Evolutionary conservation across 2,113 vertebrate species (phyloP).

Genomic region (Ifrita kowaldi): DNA sequence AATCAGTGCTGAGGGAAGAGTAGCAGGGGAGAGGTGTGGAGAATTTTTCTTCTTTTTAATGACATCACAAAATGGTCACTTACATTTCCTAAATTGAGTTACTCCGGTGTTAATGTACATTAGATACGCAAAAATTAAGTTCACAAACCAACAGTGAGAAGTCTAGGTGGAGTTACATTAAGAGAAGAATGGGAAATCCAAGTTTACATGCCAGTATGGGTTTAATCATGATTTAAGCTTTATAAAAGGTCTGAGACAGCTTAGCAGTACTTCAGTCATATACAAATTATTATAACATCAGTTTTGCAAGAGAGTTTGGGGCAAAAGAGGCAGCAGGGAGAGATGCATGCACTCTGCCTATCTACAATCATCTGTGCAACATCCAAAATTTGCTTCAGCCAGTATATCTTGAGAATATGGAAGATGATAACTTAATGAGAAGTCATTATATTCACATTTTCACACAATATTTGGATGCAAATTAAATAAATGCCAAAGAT

Average conservation of each 20-base stretch:
- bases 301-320: neutral
- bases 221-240: neutral
- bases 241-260: neutral
- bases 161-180: neutral
- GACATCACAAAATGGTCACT: neutral
- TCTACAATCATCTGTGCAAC: neutral
- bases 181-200: neutral
- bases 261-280: neutral
- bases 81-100: neutral
- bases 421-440: slow-evolving; percentile 24
- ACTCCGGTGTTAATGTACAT: neutral
- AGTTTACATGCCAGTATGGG: neutral
- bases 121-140: neutral
- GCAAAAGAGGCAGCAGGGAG: slow-evolving; percentile 32
- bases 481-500: slow-evolving; percentile 30
- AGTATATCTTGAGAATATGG: slow-evolving; percentile 27
- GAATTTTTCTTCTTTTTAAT: neutral
- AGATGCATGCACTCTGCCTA: neutral
- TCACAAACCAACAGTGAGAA: neutral
- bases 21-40: neutral
- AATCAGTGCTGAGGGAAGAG: neutral
- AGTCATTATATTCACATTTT: slow-evolving; percentile 44
- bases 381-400: neutral
- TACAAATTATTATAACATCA: neutral
- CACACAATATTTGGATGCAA: slow-evolving; percentile 26